Evolutionary conservation across 2,113 vertebrate genomes (phyloP).

Genomic region (Trichechus manatus): DNA sequence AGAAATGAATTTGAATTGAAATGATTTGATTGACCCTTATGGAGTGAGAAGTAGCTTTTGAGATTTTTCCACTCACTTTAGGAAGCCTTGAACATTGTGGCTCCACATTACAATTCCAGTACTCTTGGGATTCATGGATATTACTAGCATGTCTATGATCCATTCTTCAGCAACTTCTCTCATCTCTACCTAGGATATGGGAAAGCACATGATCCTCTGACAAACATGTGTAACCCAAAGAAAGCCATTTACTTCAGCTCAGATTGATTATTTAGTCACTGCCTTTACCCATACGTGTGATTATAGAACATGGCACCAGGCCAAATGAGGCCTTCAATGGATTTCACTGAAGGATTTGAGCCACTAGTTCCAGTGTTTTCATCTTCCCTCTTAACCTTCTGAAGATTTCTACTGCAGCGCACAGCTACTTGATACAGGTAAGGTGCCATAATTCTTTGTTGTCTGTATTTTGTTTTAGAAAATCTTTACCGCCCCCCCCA

Average conservation of each 20-base stretch:
- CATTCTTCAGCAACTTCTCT: background rate
- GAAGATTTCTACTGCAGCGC: background rate
- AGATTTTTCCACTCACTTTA: no score
- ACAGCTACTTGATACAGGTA: background rate
- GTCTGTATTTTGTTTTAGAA: background rate
- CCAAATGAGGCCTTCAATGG: background rate
- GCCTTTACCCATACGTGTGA: no score
- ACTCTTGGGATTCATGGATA: background rate
- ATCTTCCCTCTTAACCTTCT: background rate
- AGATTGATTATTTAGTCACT: background rate
- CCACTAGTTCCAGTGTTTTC: background rate
- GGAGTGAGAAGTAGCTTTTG: no score
- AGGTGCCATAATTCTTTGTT: background rate
- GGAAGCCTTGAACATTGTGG: background rate
- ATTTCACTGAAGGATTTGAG: background rate
- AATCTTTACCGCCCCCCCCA: background rate
- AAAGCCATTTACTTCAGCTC: background rate
- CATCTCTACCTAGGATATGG: background rate
- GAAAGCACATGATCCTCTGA: background rate
- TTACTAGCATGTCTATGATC: background rate
- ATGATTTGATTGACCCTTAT: no score
- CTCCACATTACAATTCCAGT: background rate
- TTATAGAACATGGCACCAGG: background rate
- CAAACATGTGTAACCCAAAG: background rate
- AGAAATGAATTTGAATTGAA: no score